These are phyloP conservation scores for Tethya wilhelma DNA, from an alignment of 37 sponge, comb jelly and placozoan genomes.

Conservation along the genomic window DNA sequence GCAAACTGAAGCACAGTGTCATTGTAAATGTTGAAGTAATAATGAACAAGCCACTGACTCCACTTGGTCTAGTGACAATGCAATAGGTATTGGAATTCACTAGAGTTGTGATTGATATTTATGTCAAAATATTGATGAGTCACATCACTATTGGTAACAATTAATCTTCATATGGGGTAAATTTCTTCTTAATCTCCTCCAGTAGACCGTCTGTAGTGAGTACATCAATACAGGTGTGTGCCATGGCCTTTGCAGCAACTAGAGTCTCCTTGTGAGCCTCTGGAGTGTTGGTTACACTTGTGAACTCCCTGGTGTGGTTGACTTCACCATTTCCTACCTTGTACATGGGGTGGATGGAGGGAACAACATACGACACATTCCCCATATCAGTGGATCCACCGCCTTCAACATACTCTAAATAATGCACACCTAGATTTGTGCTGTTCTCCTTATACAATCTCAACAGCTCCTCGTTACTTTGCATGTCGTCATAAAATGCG, in stretches of 20 bases:
- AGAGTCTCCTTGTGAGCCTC: slow-evolving; percentile 65
- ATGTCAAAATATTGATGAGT: too few species aligned
- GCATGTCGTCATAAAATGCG: slow-evolving; percentile 40
- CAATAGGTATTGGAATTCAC: too few species aligned
- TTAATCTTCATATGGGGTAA: too few species aligned
- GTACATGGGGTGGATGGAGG: slow-evolving; percentile 86
- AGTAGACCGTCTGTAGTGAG: slow-evolving; percentile 28
- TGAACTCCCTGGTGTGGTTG: slow-evolving; percentile 76
- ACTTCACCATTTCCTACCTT: slow-evolving; percentile 57
- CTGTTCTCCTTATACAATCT: slow-evolving; percentile 42
- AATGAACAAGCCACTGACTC: too few species aligned
- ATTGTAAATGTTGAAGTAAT: too few species aligned
- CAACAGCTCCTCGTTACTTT: slow-evolving; percentile 52
- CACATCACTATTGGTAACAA: too few species aligned
- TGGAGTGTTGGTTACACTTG: slow-evolving; percentile 63
- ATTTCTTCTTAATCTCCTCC: slow-evolving; percentile 24
- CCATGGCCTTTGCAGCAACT: slow-evolving; percentile 84
- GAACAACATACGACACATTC: slow-evolving; percentile 84
- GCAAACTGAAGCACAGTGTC: too few species aligned
- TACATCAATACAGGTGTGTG: slow-evolving; percentile 73
- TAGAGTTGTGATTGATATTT: too few species aligned
- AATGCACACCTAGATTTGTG: not conserved
- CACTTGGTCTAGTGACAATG: too few species aligned
- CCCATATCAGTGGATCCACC: slow-evolving; percentile 94
- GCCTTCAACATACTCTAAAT: not conserved